Base-by-base conservation (phyloP, 2,797 vertebrate genomes). In the Enteromius fasciolatus region DNA sequence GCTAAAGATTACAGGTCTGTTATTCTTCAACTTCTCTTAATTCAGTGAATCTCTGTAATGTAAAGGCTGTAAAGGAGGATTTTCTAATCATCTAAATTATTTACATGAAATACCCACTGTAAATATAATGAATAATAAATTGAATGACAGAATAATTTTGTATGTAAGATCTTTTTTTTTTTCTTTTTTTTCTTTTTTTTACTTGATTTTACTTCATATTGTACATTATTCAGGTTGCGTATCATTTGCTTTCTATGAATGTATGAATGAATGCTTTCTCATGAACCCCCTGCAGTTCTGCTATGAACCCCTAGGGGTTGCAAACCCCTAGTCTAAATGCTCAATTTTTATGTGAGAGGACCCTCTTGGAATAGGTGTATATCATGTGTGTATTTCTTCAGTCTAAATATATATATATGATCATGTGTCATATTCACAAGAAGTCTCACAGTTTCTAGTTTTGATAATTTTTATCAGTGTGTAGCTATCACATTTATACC, bases 1-100 rank as follows among this genome's bases (percentile, higher is more conserved):
- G 88, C 95, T 83, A 98, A 98, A 91, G 97, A 97, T 48, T 97
- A 96, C 88, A 93, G 96, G 90, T 95, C 91, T 72, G 87, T 66
- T 48, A n/a, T 46, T 81, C 46, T 66, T 33, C 73, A 3, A 14
- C 67, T 41, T 44, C n/a, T 57, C 20, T 57, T 20, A 15, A 28
- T 44, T 39, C 10, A 14, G 10, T 33, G n/a, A 67, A 36, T 14
- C 25, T 52, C 25, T 69, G 44, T 68, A 75, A 7, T 46, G 20
- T 59, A 57, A 64, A 44, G 9, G 41, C 1, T 61, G 4, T 17
- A 25, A 76, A 76, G n/a, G 14, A 18, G 3, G 0, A 3, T 25
- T 44, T 41, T 25, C 3, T 33, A 46, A 18, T 57, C 20, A 11
- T 28, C 14, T 61, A 28, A 61, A 44, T 76, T 20, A 44, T 44